phyloP scores from a whole-genome alignment of 2,113 vertebrate genomes.

The Cromileptes altivelis region DNA sequence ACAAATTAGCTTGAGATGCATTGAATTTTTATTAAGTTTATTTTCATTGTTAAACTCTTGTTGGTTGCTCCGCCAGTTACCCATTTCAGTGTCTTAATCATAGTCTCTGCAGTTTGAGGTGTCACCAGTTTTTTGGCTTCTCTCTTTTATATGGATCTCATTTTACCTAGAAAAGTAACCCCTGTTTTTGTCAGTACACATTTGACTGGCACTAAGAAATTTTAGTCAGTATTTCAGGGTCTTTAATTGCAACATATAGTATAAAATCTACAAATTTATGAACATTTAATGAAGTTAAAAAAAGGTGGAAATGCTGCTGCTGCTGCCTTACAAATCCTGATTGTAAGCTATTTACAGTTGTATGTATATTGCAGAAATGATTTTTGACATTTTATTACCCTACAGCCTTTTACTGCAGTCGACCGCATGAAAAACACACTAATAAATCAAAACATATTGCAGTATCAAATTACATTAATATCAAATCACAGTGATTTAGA shows the following conservation, averaged over 20 bases:
- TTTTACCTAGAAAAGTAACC: background rate
- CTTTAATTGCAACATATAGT: background rate
- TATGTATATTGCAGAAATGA: background rate
- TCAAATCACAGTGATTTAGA: slow-evolving; percentile 29
- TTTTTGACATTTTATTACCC: slow-evolving; percentile 14
- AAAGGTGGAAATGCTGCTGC: background rate
- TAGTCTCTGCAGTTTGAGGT: background rate
- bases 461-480: slow-evolving; percentile 28
- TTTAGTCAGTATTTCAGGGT: background rate
- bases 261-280: background rate
- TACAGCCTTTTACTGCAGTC: background rate
- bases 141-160: background rate
- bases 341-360: slow-evolving; percentile 8
- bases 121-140: background rate
- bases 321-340: background rate
- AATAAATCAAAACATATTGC: slow-evolving; percentile 39
- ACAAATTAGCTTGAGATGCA: background rate
- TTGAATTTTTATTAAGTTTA: background rate
- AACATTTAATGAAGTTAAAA: background rate
- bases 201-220: background rate
- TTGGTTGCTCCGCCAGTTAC: background rate
- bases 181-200: background rate
- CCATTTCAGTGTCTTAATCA: background rate
- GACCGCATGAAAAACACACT: background rate
- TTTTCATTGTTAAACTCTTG: background rate